A percentile compares a stretch with the other conserved stretches of the same genome.
Conservation (phyloP, 2,113 vertebrate species). For the Melanerpes aurifrons region DNA sequence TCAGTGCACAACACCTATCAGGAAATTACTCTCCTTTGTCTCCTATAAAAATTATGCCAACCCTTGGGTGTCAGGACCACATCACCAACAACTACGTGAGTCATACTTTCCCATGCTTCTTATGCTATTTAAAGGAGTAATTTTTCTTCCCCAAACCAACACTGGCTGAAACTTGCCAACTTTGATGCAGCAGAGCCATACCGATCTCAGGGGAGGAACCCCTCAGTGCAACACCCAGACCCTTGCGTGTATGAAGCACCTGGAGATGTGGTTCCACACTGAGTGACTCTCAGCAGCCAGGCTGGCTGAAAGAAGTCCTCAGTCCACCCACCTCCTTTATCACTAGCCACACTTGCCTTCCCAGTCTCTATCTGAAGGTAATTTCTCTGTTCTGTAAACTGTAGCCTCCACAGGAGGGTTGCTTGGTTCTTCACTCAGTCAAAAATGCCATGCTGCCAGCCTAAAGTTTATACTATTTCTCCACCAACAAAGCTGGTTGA, state of each 20-base stretch:
- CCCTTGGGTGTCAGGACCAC: background rate
- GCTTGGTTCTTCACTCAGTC: background rate
- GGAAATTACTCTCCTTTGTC: rapidly evolving
- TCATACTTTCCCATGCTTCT: rapidly evolving
- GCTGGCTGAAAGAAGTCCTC: background rate
- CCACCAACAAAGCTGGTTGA: background rate
- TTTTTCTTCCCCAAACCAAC: background rate
- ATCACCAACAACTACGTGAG: background rate
- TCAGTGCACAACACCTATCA: background rate
- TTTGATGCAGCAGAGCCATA: background rate
- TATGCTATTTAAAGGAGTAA: background rate
- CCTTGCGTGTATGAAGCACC: rapidly evolving
- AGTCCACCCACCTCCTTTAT: background rate
- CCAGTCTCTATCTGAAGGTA: background rate
- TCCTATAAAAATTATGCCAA: background rate
- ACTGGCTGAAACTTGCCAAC: background rate
- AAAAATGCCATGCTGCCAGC: background rate
- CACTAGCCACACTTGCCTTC: background rate
- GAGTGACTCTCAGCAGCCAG: background rate
- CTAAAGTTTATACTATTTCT: background rate
- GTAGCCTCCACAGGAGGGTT: background rate
- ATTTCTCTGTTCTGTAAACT: background rate
- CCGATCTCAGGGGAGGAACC: background rate
- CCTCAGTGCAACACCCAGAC: background rate
- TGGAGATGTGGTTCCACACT: background rate